Conservation (phyloP, 2,797 vertebrate genomes). For the Eulemur mongoz region DNA sequence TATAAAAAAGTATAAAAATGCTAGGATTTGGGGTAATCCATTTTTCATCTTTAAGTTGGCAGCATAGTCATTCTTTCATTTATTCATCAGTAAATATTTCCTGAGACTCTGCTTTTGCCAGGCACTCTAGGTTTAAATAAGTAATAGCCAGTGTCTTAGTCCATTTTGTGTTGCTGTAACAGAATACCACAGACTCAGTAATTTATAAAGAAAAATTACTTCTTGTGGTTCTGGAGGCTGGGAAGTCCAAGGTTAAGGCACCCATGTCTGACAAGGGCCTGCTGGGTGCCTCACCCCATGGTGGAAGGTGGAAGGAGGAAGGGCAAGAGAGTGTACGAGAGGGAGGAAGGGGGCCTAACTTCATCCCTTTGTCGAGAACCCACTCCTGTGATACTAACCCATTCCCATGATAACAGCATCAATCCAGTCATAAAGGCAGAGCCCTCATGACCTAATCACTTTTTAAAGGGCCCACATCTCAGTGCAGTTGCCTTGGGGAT, state of each 20-base stretch:
- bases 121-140: neutral
- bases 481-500: neutral
- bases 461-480: neutral
- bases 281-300: neutral
- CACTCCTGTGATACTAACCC: neutral
- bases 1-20: constrained; percentile 5
- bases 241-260: neutral
- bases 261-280: neutral
- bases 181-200: neutral
- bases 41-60: neutral
- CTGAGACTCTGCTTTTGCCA: neutral
- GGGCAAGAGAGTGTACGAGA: neutral
- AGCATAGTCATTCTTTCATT: neutral
- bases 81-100: neutral
- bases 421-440: neutral
- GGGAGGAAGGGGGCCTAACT: neutral
- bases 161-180: neutral
- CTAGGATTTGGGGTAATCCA: neutral
- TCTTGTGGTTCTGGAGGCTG: neutral
- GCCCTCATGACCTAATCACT: neutral
- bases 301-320: neutral
- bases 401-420: neutral
- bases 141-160: neutral
- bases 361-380: neutral
- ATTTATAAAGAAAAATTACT: neutral